These are phyloP conservation scores for Galerucella calmariensis DNA, from an alignment of 2,888 invertebrate genomes.

Conservation along the genomic window DNA sequence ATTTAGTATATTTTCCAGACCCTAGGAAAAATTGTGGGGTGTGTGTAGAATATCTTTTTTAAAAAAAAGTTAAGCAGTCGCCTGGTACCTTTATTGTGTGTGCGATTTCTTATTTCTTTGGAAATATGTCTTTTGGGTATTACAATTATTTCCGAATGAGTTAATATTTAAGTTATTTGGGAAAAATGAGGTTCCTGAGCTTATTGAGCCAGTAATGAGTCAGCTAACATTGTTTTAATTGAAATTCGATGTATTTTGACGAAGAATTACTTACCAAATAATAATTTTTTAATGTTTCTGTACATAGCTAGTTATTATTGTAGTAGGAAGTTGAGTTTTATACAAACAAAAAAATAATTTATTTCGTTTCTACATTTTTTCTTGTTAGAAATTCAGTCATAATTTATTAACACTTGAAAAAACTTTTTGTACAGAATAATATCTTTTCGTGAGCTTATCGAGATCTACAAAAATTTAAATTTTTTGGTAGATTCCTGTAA, in stretches of 20 bases:
- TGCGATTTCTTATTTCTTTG: slow-evolving; percentile 41
- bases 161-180: slow-evolving; percentile 52
- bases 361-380: slow-evolving; percentile 35
- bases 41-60: background rate
- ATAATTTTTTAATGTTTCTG: slow-evolving; percentile 41
- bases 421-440: slow-evolving; percentile 17
- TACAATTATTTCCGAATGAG: slow-evolving; percentile 46
- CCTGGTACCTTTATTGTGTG: background rate
- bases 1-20: background rate
- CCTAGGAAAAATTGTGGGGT: background rate
- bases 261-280: slow-evolving; percentile 43
- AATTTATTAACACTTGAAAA: slow-evolving; percentile 33
- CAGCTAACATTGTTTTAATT: slow-evolving; percentile 24
- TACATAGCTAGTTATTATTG: slow-evolving; percentile 39
- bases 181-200: slow-evolving; percentile 38
- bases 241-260: slow-evolving; percentile 29
- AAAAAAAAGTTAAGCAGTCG: background rate
- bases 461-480: no score
- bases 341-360: slow-evolving; percentile 33
- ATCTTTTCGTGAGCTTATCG: background rate
- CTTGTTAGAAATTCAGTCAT: slow-evolving; percentile 39
- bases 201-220: slow-evolving; percentile 45
- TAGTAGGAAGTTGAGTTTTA: slow-evolving; percentile 28
- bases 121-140: slow-evolving; percentile 33
- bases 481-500: no score